Evolutionary conservation across 92 coral and sea anemone species (phyloP).

Genomic region (Chrysogorgia sp.): DNA sequence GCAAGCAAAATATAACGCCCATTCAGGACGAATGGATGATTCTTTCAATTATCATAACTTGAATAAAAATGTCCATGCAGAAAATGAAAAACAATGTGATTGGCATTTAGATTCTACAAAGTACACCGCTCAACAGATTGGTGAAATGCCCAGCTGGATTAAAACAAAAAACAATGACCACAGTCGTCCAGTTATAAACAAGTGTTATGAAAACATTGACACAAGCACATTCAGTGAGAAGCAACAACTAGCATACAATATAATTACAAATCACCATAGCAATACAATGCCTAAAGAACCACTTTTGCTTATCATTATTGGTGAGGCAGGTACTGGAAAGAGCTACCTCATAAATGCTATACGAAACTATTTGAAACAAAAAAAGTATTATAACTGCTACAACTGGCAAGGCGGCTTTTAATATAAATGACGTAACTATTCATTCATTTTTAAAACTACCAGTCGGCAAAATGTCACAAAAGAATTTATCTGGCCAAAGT

Average conservation of each 20-base stretch:
- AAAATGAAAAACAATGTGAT: conserved; percentile 23
- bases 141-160: conserved; percentile 63
- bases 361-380: conserved; percentile 27
- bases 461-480: conserved; percentile 41
- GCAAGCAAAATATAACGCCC: conserved; percentile 10
- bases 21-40: conserved; percentile 67
- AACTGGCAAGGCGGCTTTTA: conserved; percentile 46
- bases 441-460: conserved; percentile 45
- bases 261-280: conserved; percentile 45
- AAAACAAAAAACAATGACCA: conserved; percentile 33
- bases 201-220: conserved; percentile 39
- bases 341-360: conserved; percentile 49
- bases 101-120: conserved; percentile 53
- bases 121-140: conserved; percentile 63
- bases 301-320: conserved; percentile 45
- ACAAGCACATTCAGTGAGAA: conserved; percentile 59
- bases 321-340: conserved; percentile 55
- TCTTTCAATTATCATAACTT: conserved; percentile 39
- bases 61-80: conserved; percentile 27
- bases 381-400: conserved; percentile 49
- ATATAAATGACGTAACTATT: conserved; percentile 29
- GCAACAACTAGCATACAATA: conserved; percentile 72
- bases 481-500: conserved; percentile 49
- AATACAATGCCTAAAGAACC: conserved; percentile 50
- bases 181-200: not conserved